Percentiles rank a stretch among this genome's conserved stretches.
These are phyloP conservation scores for Rallus limicola DNA, from an alignment of 2,113 vertebrate species.

Conservation along the genomic window DNA sequence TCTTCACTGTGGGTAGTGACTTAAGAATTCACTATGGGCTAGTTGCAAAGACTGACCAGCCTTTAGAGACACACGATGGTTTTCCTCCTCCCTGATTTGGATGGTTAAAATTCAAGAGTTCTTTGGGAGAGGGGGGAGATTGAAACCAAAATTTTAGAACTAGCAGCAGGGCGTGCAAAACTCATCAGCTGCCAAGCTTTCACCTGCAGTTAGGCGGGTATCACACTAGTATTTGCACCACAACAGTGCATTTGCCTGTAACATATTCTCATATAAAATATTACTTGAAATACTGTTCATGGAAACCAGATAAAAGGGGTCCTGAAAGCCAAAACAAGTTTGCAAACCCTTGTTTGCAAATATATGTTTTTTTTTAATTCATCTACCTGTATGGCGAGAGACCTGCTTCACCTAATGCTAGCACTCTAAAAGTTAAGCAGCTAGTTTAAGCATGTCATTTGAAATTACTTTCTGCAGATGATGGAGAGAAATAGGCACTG, in stretches of 20 bases:
- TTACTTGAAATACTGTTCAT: neutral
- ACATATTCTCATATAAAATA: constrained; percentile 12
- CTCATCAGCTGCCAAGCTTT: neutral
- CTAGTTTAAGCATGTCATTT: neutral
- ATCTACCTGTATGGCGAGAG: neutral
- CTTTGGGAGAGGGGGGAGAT: neutral
- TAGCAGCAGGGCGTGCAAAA: neutral
- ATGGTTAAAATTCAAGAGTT: neutral
- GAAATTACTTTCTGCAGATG: neutral
- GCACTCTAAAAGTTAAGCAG: neutral
- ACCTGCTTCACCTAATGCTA: neutral
- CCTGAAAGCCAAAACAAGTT: constrained; percentile 15
- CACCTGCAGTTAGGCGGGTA: constrained; percentile 13
- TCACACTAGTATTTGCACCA: neutral
- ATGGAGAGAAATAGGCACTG: neutral
- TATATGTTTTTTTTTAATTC: constrained; percentile 2
- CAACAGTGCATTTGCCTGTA: neutral
- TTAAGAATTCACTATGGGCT: neutral
- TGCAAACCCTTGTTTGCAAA: neutral
- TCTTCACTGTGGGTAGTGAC: neutral
- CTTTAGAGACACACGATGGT: neutral
- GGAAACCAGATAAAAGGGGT: constrained; percentile 7
- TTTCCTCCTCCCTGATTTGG: neutral
- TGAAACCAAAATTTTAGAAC: neutral
- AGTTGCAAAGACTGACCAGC: neutral